Evolutionary conservation across 1,140 invertebrate genomes (phyloP), one percentile per base, ranked within the genome.

Genomic region (Drosophila setifemur): DNA sequence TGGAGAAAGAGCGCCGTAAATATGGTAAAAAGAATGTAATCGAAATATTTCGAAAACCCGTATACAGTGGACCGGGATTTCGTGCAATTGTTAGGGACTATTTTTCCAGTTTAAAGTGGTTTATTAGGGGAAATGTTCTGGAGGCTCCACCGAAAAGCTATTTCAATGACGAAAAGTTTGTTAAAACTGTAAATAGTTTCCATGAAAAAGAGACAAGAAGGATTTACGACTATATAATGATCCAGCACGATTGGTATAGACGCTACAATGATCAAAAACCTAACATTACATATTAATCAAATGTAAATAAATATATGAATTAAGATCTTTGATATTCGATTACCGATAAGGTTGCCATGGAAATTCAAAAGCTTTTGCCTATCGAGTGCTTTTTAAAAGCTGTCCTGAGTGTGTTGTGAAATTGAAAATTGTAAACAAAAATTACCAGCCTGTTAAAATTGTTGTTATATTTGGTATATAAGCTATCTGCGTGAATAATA

Each of bases 21-120:
- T 83, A 73, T 64, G 78, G 78, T 1, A 82, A 76, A 18, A 83
- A 74, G 25, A 71, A 83, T 23, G 42, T 83, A 6, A 52, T 21
- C 25, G 77, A 82, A 63, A 23, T 82, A 40, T 69, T 64, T 40
- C 28, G 42, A 1, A 75, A 61, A 6, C 49, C 61, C 0, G 35
- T 54, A 0, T 82, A 47, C 1, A 73, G 73, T 11, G 77, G 61
- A 9, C 21, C 48, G 2, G 58, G 40, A 0, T 19, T 82, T 23
- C 52, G 39, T 3, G 44, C 25, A 4, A 48, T 23, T 39, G 68
- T 85, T 7, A 68, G 42, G 14, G 44, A 39, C 5, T 48, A 71
- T 42, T 83, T 83, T 12, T 19, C 14, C 11, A 28, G 52, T 18
- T 18, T 63, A 8, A 83, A 77, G 14, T 83, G 73, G 78, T 18